Evolutionary conservation across 2,113 vertebrate genomes (phyloP), one percentile per base, ranked within the genome.

Genomic region (Dipodomys spectabilis): DNA sequence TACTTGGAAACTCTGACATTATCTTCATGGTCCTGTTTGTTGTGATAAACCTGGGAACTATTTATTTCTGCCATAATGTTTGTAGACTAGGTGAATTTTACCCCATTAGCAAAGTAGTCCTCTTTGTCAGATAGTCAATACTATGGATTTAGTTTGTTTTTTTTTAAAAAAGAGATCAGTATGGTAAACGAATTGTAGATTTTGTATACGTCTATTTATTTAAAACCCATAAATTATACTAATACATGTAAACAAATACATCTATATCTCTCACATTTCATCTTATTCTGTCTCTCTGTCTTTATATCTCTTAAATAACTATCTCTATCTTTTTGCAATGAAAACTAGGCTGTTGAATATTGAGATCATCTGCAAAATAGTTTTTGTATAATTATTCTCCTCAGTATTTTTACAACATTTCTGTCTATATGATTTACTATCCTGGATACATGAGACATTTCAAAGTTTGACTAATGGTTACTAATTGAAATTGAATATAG

Each of bases 101-200:
- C 5, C 13, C 30, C 53, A 35, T 75, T 93, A 87, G 6, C 27
- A 84, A 82, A 82, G 7, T 72, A 86, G 53, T 91, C 1, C 6
- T 71, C 27, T 95, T 57, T 95, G 27, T 81, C 57, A 57, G 35
- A 82, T 53, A 44, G 4, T 82, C 49, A 73, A 69, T 12, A 53
- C 45, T 87, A 68, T 74, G 39, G 91, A 88, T 82, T 39, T 68
- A 82, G 20, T 79, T 86, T 92, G 68, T 93, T 93, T 89, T 83
- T 39, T 39, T 39, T 39, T 6, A 39, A 39, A 88, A 39, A 39
- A 88, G 88, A 75, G 18, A 25, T 89, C 74, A 84, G 4, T 71
- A 28, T 74, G 22, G 16, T 95, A 90, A 74, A 78, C 81, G 64
- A 78, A 3, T 65, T 90, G 32, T 85, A 82, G 44, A 39, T 69